Conservation (phyloP, 1,140 invertebrate species). For the Goniozus legneri region DNA sequence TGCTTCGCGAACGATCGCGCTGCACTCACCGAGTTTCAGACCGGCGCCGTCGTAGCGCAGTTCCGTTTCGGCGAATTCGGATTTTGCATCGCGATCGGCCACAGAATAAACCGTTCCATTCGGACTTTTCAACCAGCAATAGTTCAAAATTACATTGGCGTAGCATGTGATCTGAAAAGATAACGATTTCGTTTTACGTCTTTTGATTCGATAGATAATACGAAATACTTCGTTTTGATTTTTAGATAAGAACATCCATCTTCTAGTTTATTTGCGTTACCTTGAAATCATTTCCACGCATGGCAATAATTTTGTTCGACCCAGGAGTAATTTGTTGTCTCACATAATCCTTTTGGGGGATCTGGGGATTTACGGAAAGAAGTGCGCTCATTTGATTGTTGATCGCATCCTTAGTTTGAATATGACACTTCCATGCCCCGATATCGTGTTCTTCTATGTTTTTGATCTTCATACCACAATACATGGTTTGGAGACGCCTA, state of each 20-base stretch:
- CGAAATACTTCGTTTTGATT: no score
- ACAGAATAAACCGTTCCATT: conserved; percentile 33
- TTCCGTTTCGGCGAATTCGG: conserved; percentile 8
- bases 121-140: conserved; percentile 41
- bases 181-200: no score
- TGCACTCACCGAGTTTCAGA: conserved; percentile 35
- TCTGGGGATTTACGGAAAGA: no score
- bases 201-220: no score
- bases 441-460: conserved; percentile 30
- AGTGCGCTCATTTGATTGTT: no score
- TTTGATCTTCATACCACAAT: conserved; percentile 38
- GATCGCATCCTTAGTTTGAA: conserved; percentile 18
- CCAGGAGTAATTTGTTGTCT: no score
- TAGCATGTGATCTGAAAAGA: conserved; percentile 34
- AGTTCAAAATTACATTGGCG: conserved; percentile 28
- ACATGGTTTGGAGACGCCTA: no score
- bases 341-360: no score
- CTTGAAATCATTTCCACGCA: no score
- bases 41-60: conserved; percentile 33
- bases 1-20: conserved; percentile 25
- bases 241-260: no score
- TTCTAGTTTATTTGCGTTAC: no score
- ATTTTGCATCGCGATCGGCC: conserved; percentile 16
- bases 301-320: no score
- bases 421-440: conserved; percentile 36